Base-by-base conservation (phyloP, 2,113 vertebrate genomes). In the Mesembrinibis cayennensis region DNA sequence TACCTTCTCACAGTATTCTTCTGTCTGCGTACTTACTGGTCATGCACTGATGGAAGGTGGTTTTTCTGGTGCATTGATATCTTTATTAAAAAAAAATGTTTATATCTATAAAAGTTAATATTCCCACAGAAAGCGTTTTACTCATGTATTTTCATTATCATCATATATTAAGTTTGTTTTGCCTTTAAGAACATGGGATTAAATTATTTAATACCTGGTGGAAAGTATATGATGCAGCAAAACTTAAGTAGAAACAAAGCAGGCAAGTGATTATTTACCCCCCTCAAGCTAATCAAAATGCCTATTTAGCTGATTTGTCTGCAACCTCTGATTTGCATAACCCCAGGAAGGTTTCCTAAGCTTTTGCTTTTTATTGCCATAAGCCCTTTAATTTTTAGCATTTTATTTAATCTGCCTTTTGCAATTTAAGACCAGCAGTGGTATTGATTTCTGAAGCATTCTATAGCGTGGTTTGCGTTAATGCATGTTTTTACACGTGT, bases 401-500 rank as follows among this genome's bases (percentile, higher is more conserved):
- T 76, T 87, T 91, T 53, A 13, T 82, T 89, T 81, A 36, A n/a
- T 50, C 81, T 38, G 58, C 85, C 70, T 76, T 63, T 55, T 49
- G 67, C 85, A 91, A 79, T 82, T 27, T 6, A 49, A 30, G 29
- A 56, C 10, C 44, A 79, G 89, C 65, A 82, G 70, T 47, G 34
- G 11, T 81, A 82, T 11, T 88, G 86, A 34, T 96, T 96, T 87
- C 47, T 83, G 71, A 93, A 71, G 58, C 4, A 6, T 78, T 90
- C 34, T 77, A 3, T 2, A 22, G 72, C 0, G 69, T 92, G 65
- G 19, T 79, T 82, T 95, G 47, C 6, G 6, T 83, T 82, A 56
- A 26, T 65, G 96, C 96, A 94, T 95, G 97, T 36, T 89, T 88
- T 61, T 40, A 90, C 42, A 34, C 2, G 13, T 80, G 70, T 47